Evolutionary conservation across 92 coral and sea anemone species (phyloP).

Genomic region (Montipora capitata): DNA sequence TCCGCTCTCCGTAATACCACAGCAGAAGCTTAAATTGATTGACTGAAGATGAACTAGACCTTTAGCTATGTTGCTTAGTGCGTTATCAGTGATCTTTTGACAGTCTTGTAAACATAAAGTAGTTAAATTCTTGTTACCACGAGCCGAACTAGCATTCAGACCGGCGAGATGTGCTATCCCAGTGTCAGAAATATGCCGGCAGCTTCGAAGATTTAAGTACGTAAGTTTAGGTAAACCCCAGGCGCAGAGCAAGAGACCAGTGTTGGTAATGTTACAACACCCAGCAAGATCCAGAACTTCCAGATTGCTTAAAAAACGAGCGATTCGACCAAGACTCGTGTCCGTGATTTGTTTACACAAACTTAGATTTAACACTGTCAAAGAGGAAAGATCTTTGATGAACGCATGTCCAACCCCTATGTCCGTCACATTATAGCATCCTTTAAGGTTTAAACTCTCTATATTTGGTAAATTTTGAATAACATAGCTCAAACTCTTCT

Average conservation of each 20-base stretch:
- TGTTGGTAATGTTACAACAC: conserved; percentile 98
- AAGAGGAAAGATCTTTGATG: conserved; percentile 95
- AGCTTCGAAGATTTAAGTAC: conserved; percentile 94
- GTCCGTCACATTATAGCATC: conserved; percentile 99
- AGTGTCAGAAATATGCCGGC: conserved; percentile 98
- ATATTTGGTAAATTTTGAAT: conserved; percentile 92
- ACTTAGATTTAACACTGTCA: conserved; percentile 99
- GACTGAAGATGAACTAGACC: conserved; percentile 91
- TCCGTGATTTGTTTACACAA: conserved; percentile 99
- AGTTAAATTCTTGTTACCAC: conserved; percentile 97
- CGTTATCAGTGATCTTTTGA: conserved; percentile 99
- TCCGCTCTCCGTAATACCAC: conserved; percentile 94
- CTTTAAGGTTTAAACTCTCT: conserved; percentile 96
- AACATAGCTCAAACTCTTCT: conserved; percentile 93
- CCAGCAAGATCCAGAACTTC: conserved; percentile 98
- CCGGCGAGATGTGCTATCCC: conserved; percentile 99
- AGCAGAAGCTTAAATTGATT: conserved; percentile 96
- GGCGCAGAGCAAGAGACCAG: conserved; percentile 93
- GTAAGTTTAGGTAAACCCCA: conserved; percentile 95
- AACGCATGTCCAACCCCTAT: conserved; percentile 97
- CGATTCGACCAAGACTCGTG: conserved; percentile 93
- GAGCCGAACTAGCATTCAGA: conserved; percentile 83
- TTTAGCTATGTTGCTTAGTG: conserved; percentile 94
- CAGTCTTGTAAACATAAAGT: conserved; percentile 99
- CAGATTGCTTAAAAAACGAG: conserved; percentile 92